Conservation (phyloP, 1,140 invertebrate species). For the Neodiprion fabricii region DNA sequence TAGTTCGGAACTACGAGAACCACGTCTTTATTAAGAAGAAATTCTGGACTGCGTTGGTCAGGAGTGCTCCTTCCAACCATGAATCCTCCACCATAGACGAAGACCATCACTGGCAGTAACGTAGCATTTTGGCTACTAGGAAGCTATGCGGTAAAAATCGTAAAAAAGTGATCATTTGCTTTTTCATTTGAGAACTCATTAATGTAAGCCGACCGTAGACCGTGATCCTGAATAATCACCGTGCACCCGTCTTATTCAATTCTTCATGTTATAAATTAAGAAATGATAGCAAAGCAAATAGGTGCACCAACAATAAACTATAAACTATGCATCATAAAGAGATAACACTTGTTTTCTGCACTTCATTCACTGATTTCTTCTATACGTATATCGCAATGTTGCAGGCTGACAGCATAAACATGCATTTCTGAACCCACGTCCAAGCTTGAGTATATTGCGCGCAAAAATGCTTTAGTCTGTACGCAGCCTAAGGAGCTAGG, state of each 20-base stretch:
- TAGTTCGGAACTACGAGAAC: constrained; percentile 18
- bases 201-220: background rate
- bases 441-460: too few relatives aligned
- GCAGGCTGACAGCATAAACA: too few relatives aligned
- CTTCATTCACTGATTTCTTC: too few relatives aligned
- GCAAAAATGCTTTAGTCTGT: too few relatives aligned
- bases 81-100: constrained; percentile 26
- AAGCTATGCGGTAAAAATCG: background rate
- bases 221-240: background rate
- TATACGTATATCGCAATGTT: too few relatives aligned
- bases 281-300: too few relatives aligned
- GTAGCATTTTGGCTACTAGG: background rate
- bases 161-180: background rate
- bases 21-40: constrained; percentile 30
- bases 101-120: constrained; percentile 26
- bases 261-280: background rate
- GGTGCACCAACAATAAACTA: too few relatives aligned
- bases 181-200: background rate
- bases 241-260: background rate
- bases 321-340: too few relatives aligned
- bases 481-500: too few relatives aligned
- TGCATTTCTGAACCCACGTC: too few relatives aligned
- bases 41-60: constrained; percentile 40
- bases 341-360: too few relatives aligned
- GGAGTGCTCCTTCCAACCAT: background rate